Conservation (phyloP, 2,888 invertebrate species). For the Orchestes rusci region DNA sequence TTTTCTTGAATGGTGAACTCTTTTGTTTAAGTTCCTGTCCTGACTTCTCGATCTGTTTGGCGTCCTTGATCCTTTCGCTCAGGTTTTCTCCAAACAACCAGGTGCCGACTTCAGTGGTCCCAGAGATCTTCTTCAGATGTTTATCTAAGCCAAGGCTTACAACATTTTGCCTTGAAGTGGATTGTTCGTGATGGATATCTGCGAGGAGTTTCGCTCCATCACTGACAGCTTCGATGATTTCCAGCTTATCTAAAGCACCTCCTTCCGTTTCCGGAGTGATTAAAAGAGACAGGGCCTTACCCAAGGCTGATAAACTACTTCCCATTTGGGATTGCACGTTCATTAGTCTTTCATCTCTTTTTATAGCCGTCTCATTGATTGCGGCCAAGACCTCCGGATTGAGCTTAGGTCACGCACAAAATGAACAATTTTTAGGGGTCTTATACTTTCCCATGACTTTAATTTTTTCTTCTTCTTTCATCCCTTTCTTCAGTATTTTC, state of each 20-base stretch:
- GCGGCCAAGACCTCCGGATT: not conserved
- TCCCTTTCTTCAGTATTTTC: not conserved
- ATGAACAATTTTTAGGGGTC: not conserved
- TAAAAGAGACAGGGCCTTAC: not conserved
- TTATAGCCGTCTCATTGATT: not conserved
- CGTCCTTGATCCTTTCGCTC: not conserved
- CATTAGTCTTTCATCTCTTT: not conserved
- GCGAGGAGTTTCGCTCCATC: not conserved
- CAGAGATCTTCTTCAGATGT: not conserved
- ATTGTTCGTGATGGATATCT: constrained; percentile 1
- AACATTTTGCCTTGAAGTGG: not conserved
- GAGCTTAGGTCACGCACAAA: not conserved
- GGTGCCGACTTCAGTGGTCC: not conserved
- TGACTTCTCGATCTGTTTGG: constrained; percentile 2
- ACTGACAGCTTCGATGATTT: not conserved
- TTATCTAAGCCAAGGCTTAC: not conserved
- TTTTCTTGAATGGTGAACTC: constrained; percentile 10
- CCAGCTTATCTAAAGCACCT: not conserved
- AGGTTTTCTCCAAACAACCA: not conserved
- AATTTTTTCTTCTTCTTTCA: not conserved
- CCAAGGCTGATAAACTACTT: not conserved
- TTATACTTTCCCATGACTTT: not conserved
- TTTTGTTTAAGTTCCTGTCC: not conserved
- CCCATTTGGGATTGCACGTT: not conserved
- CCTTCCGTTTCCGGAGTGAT: not conserved